Base-by-base conservation (phyloP, 2,797 vertebrate genomes). In the Botia kubotai region DNA sequence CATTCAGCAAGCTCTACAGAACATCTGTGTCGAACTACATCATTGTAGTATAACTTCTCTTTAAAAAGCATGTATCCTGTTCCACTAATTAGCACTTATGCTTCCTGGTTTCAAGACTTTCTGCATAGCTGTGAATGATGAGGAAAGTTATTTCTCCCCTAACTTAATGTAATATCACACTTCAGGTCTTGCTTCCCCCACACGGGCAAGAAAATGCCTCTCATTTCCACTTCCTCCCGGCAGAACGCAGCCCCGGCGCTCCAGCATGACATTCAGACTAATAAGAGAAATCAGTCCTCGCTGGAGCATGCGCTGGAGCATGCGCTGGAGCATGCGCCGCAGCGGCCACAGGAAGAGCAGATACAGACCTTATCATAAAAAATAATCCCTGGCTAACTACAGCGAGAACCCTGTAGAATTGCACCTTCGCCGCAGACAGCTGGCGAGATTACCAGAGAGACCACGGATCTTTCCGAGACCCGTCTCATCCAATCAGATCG, bases 291-390 rank as follows among this genome's bases (percentile, higher is more conserved):
- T 72, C 60, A 60, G 65, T 75, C 39, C 76, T 83, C 76, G 48
- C 43, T 70, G 71, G 76, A 83, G 76, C 76, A 83, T 73, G 60
- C 53, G 75, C 75, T 23, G 11, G 71, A 43, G 57, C 75, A n/a
- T n/a, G n/a, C 76, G 48, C 43, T 70, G 71, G 76, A 83, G 76
- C 76, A 83, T 73, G 60, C 53, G 75, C 75, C 19, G 12, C 75
- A 46, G 57, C 75, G 36, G 75, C 75, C 66, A 50, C 68, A 73
- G 79, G 86, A 79, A 72, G 83, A 74, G 33, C 46, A 78, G 81
- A 88, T 73, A 73, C 36, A 65, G 57, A 72, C 63, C 65, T 87
- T 85, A 79, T 86, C 81, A 89, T 86, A 86, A 88, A 83, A 86
- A 85, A 76, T 85, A 81, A 76, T 83, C 83, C 74, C 79, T 66